Base-by-base conservation (phyloP, 2,797 vertebrate genomes). In the Pachyuromys duprasi region DNA sequence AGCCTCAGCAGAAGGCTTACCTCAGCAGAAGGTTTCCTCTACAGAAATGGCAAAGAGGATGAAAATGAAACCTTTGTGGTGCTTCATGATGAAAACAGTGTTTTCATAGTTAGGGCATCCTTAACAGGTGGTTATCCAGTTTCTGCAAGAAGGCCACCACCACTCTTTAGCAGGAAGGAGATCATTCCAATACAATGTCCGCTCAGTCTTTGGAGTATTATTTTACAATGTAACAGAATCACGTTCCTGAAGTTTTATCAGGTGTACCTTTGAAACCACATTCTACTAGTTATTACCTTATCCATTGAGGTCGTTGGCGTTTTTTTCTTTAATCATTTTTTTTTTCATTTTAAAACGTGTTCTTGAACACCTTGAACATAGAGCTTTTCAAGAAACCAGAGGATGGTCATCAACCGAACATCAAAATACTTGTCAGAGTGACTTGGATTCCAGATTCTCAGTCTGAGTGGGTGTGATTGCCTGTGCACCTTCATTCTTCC, bases 51-150 rank as follows among this genome's bases (percentile, higher is more conserved):
- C 63, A 89, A 69, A 94, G 89, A 88, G 55, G 75, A 93, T 96
- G 91, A 95, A 97, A 98, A 96, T 95, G 94, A 93, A 97, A 67
- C 57, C 33, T 90, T 93, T 31, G 83, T 86, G 89, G 95, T 76
- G 86, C 81, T 89, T 28, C 1, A 13, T 96, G 96, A 94, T 90
- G 91, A 74, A 78, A 96, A 95, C 91, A 89, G 79, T 17, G 72
- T 83, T 96, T 95, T 95, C 95, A 88, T 89, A n/a, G 78, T 79
- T 91, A n/a, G 62, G 60, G 93, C 39, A 28, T 86, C 76, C 80
- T 89, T 94, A 96, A 95, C 96, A 97, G 97, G 96, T 97, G 96
- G 93, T 70, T 94, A 93, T 91, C 96, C 90, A 95, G 86, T 95
- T 92, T 96, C 91, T 95, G 33, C n/a, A 63, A 69, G 90, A 86